Evolutionary conservation across 2,113 vertebrate species (phyloP), one percentile per base, ranked within the genome.

Genomic region (Anarrhichthys ocellatus): DNA sequence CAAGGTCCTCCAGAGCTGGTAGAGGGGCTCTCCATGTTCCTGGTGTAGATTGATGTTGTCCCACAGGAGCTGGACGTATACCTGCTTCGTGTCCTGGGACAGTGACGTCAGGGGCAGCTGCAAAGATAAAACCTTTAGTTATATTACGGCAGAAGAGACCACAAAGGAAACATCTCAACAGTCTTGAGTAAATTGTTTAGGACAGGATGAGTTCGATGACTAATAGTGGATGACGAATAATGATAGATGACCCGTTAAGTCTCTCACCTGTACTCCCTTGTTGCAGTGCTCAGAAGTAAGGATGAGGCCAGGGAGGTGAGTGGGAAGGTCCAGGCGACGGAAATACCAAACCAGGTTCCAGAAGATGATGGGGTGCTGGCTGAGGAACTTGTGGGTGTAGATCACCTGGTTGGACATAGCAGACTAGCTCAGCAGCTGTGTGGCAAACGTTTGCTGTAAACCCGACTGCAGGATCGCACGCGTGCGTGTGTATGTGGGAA

Each of bases 291-390:
- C 97, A 10, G 98, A 99, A 36, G 96, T 97, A 1, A 99, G 94
- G 89, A 99, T 98, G 81, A 99, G 97, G 40, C 98, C 98, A 2
- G 98, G 97, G 32, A 99, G 94, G 88, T 97, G 97, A 92, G 96
- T 97, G 84, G 97, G 97, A 79, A 99, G 94, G 84, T 99, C 97
- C 91, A 99, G 85, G 15, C 97, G 96, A 15, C 91, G 96, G 92
- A 99, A 99, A 94, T 98, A 99, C 97, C 97, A 99, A 38, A 99
- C 96, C 34, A 99, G 93, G 91, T 99, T 99, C 98, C 98, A 99
- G 95, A 99, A 99, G 87, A 99, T 97, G 84, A 99, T 99, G 3
- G 98, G 98, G 85, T 99, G 98, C 91, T 99, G 97, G 92, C 97
- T 98, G 88, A 99, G 98, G 91, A 99, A 99, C 82, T 96, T 99